These are phyloP conservation scores for Disparrhopalites patrizii DNA, from an alignment of 2,888 invertebrate species.

Conservation along the genomic window DNA sequence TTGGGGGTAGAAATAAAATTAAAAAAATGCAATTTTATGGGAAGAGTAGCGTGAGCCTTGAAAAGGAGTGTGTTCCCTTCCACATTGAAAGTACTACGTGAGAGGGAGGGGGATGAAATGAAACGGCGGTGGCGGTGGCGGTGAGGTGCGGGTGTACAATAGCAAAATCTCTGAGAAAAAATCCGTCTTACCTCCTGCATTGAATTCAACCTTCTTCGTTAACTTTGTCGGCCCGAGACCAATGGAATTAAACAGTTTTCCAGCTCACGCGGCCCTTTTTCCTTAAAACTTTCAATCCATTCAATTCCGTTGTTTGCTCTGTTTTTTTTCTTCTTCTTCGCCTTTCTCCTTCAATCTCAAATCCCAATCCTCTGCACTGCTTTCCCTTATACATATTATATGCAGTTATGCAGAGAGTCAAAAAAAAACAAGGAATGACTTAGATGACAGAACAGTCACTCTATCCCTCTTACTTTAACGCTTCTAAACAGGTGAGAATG, in stretches of 20 bases:
- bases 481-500: too few species aligned
- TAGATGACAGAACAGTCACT: too few species aligned
- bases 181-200: slow-evolving; percentile 27
- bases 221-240: slow-evolving; percentile 29
- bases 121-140: too few species aligned
- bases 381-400: slow-evolving; percentile 9
- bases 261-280: slow-evolving; percentile 23
- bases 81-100: too few species aligned
- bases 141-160: slow-evolving; percentile 13
- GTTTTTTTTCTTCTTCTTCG: slow-evolving; percentile 5
- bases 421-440: too few species aligned
- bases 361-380: slow-evolving; percentile 24
- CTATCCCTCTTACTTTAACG: slow-evolving; percentile 15
- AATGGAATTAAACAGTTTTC: slow-evolving; percentile 27
- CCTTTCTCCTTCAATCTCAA: slow-evolving; percentile 25
- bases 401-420: neutral
- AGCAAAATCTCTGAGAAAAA: slow-evolving; percentile 25
- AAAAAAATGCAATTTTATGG: too few species aligned
- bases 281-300: slow-evolving; percentile 13
- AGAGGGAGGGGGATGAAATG: too few species aligned
- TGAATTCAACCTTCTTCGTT: slow-evolving; percentile 28
- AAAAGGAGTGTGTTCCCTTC: too few species aligned
- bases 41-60: too few species aligned
- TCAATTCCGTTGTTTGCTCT: too few species aligned
- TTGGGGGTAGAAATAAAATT: too few species aligned